Evolutionary conservation across 2,113 vertebrate species (phyloP), one percentile per base, ranked within the genome.

Genomic region (Rhadina sibilatrix): DNA sequence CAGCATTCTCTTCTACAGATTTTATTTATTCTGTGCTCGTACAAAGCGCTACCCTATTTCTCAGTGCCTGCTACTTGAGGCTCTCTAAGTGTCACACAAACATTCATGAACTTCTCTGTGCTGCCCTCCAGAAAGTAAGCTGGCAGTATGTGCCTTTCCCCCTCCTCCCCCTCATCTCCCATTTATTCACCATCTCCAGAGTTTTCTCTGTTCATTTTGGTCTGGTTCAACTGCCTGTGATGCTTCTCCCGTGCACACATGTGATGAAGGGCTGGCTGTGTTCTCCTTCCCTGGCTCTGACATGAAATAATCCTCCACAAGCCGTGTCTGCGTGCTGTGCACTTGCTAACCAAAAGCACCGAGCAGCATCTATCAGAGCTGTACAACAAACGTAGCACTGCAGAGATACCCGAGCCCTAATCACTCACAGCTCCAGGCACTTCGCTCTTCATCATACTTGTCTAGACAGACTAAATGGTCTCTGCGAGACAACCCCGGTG

Each of bases 381-480:
- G n/a, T 42, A 38, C 71, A 44, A 47, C 56, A 56, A 83, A 38
- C 61, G 49, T 1, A 46, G 49, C 20, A 5, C 75, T 59, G 80
- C 94, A 42, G 85, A 87, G 87, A 78, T 25, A 66, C 35, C 17
- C 27, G 10, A 90, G 85, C 90, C 87, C 90, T 64, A 47, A 93
- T 90, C 61, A 53, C 33, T 50, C 30, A 9, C 38, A 15, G 92
- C 75, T 77, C 80, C 20, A 13, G 93, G 84, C 93, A 35, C 85
- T 87, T 86, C 31, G 57, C 66, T 91, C 91, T 88, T 91, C 85
- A 68, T 89, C 77, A 28, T 24, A 60, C 64, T 94, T 56, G 93
- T 94, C 91, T 52, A 83, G 95, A 92, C 90, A 95, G 90, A 63
- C 86, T 90, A 85, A 91, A 96, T 90, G 87, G 87, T 78, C 92